Evolutionary conservation across 2,113 vertebrate genomes (phyloP).

Genomic region (Cyprinodon tularosa): DNA sequence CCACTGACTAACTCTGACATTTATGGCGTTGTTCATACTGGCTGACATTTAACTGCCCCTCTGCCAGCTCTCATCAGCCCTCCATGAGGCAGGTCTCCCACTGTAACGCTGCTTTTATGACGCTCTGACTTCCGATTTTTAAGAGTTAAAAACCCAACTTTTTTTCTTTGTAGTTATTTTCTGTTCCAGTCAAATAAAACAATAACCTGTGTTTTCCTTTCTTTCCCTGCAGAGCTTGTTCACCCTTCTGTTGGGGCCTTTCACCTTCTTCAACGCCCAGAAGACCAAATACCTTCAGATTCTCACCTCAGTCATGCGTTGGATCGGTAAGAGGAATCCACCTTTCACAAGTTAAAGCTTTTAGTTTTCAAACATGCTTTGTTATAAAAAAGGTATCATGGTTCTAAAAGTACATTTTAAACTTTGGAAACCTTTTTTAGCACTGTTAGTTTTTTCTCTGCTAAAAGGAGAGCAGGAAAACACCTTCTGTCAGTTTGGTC

Average conservation of each 20-base stretch:
- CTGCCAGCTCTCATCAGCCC: background rate
- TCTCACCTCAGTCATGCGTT: slow-evolving; percentile 95
- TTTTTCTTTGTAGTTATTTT: background rate
- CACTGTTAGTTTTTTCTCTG: too few relatives aligned
- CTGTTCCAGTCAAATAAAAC: background rate
- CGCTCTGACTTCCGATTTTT: slow-evolving; percentile 3
- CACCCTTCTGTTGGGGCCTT: slow-evolving; percentile 90
- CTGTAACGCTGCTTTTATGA: background rate
- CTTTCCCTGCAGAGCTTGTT: slow-evolving; percentile 82
- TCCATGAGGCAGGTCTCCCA: background rate
- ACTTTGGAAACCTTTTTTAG: too few relatives aligned
- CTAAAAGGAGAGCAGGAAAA: too few relatives aligned
- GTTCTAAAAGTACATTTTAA: too few relatives aligned
- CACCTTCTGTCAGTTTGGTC: too few relatives aligned
- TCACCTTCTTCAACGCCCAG: slow-evolving; percentile 97
- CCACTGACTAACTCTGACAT: background rate
- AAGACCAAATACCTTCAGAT: slow-evolving; percentile 99
- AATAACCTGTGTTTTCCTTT: background rate
- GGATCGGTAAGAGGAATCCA: slow-evolving; percentile 89
- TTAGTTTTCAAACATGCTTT: background rate
- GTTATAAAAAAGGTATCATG: too few relatives aligned
- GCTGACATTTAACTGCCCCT: background rate
- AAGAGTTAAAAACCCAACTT: background rate
- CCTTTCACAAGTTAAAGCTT: background rate
- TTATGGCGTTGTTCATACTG: background rate